Conservation (phyloP, 1,140 invertebrate species). For the Zaprionus africanus region DNA sequence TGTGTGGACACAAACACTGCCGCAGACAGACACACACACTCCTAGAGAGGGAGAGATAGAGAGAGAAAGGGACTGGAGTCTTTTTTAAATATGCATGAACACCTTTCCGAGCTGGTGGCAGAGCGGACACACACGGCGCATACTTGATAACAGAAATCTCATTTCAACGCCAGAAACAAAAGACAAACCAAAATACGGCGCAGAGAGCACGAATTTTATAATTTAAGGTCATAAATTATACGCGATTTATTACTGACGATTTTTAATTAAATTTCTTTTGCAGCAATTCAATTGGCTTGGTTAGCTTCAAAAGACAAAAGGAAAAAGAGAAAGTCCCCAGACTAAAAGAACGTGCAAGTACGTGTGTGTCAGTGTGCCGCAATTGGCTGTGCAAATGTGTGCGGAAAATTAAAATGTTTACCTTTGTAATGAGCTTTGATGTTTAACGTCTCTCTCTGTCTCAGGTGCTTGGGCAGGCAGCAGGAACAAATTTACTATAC, state of each 20-base stretch:
- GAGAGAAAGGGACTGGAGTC: constrained; percentile 16
- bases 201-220: neutral
- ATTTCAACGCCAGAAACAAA: constrained; percentile 63
- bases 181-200: neutral
- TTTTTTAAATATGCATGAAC: constrained; percentile 77
- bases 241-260: neutral
- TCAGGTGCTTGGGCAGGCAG: neutral
- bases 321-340: neutral
- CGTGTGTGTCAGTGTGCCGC: neutral
- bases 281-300: constrained; percentile 19
- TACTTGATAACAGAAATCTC: constrained; percentile 74
- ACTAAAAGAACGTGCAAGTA: neutral
- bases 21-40: constrained; percentile 20
- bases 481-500: neutral
- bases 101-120: constrained; percentile 54
- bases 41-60: too few species aligned
- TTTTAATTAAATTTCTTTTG: constrained; percentile 35
- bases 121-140: constrained; percentile 42
- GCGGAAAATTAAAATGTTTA: constrained; percentile 53
- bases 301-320: neutral
- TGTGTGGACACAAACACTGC: constrained; percentile 56
- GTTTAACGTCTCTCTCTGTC: constrained; percentile 28
- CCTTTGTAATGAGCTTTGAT: constrained; percentile 43
- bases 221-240: constrained; percentile 6
- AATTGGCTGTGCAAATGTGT: constrained; percentile 42